Evolutionary conservation across 2,888 invertebrate species (phyloP).

Genomic region (Trissolcus brochymenae): DNA sequence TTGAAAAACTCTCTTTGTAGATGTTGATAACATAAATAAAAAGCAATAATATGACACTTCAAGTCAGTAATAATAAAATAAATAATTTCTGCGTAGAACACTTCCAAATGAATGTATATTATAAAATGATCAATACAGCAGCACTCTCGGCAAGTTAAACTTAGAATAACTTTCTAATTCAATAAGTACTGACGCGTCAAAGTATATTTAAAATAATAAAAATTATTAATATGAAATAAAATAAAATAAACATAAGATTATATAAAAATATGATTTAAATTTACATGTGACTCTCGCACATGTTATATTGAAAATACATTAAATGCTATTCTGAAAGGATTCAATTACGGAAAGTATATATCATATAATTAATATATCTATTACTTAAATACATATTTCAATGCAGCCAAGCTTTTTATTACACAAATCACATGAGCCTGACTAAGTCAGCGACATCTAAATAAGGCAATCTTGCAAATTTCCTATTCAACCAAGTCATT

Average conservation of each 20-base stretch:
- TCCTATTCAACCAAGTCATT: constrained; percentile 19
- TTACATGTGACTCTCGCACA: constrained; percentile 18
- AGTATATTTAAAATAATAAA: constrained; percentile 24
- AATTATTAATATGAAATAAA: constrained; percentile 23
- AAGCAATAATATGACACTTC: no score
- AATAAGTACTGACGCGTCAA: constrained; percentile 43
- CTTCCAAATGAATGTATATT: constrained; percentile 46
- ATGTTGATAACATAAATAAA: no score
- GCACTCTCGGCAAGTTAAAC: constrained; percentile 38
- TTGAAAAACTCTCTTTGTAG: no score
- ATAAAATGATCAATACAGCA: constrained; percentile 50
- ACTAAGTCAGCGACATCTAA: constrained; percentile 48
- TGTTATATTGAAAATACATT: constrained; percentile 19
- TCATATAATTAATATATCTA: constrained; percentile 31
- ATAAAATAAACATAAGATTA: constrained; percentile 19
- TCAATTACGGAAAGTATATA: constrained; percentile 32
- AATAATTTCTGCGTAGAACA: constrained; percentile 38
- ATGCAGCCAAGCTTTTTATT: constrained; percentile 53
- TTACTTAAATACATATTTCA: constrained; percentile 48
- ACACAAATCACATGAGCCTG: constrained; percentile 49
- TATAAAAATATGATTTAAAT: constrained; percentile 32
- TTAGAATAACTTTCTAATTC: constrained; percentile 48
- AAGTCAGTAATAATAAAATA: neutral
- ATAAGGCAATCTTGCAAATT: constrained; percentile 39
- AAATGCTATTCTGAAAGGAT: constrained; percentile 30